These are phyloP conservation scores for Forbesichthys papilliferus DNA, from an alignment of 2,113 vertebrate species.

Conservation along the genomic window DNA sequence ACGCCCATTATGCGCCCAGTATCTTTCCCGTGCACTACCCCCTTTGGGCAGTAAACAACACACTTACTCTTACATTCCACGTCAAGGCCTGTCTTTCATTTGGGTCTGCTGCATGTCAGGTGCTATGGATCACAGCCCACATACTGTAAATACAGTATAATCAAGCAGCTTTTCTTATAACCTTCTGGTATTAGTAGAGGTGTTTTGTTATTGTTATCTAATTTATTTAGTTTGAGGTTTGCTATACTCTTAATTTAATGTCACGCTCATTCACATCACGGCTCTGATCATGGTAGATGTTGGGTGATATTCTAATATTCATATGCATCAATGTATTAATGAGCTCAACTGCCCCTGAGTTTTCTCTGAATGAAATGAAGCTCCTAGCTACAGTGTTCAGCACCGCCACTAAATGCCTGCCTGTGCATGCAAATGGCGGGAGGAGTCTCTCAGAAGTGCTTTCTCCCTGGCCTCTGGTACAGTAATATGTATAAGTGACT, in stretches of 20 bases:
- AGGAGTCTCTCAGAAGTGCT: background rate
- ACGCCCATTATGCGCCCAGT: conserved; percentile 24
- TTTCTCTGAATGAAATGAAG: conserved; percentile 19
- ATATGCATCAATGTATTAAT: conserved; percentile 20
- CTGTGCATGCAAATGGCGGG: conserved; percentile 25
- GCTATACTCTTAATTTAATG: no score
- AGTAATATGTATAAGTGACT: conserved; percentile 64
- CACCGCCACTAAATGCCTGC: conserved; percentile 35
- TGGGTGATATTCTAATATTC: background rate
- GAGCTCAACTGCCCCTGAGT: conserved; percentile 11
- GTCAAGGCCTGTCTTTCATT: conserved; percentile 12
- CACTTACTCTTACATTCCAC: conserved; percentile 35
- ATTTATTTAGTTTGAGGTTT: no score
- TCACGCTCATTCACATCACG: no score
- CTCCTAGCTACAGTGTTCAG: conserved; percentile 23
- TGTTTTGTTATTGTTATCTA: no score
- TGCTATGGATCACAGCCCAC: conserved; percentile 14
- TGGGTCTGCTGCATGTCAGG: conserved; percentile 23
- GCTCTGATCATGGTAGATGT: background rate
- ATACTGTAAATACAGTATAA: background rate
- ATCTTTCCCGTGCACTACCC: conserved; percentile 33
- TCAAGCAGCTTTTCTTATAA: background rate
- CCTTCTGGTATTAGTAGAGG: background rate
- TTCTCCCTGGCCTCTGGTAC: conserved; percentile 10
- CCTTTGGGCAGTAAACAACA: conserved; percentile 48